Evolutionary conservation across 2,113 vertebrate genomes (phyloP).

Genomic region (Centrocercus urophasianus): DNA sequence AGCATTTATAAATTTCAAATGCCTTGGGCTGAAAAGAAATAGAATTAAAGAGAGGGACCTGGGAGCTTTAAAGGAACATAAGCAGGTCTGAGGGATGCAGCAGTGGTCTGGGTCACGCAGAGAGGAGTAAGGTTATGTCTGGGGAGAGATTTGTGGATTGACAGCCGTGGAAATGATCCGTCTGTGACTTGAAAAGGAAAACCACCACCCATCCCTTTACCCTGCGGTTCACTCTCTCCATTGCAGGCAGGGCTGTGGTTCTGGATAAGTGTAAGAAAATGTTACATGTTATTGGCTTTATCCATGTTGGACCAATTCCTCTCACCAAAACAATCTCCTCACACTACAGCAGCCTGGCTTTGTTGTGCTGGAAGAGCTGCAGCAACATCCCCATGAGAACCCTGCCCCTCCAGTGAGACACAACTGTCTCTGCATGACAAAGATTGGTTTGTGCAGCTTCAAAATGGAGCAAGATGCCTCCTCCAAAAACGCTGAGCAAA

Average conservation of each 20-base stretch:
- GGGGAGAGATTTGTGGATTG: background rate
- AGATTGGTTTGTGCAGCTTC: background rate
- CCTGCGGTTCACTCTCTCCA: background rate
- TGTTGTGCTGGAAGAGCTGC: background rate
- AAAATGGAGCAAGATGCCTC: background rate
- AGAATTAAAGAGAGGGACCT: background rate
- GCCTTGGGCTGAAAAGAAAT: background rate
- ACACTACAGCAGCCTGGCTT: background rate
- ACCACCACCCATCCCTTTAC: background rate
- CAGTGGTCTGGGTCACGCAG: background rate
- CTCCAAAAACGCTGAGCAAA: background rate
- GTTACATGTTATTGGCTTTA: background rate
- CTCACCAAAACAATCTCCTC: background rate
- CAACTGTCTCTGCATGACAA: background rate
- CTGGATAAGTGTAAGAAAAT: slow-evolving; percentile 17
- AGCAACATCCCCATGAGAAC: slow-evolving; percentile 16
- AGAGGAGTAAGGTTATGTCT: background rate
- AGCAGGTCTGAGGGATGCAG: background rate
- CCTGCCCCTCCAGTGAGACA: background rate
- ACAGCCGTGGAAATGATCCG: background rate
- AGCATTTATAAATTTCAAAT: background rate
- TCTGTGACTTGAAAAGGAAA: background rate
- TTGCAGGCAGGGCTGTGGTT: background rate
- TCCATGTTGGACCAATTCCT: background rate
- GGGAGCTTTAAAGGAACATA: background rate